A percentile compares a stretch with the other conserved stretches of the same genome.
phyloP scores from a whole-genome alignment of 2,113 vertebrate genomes.

The Seriola dumerili region DNA sequence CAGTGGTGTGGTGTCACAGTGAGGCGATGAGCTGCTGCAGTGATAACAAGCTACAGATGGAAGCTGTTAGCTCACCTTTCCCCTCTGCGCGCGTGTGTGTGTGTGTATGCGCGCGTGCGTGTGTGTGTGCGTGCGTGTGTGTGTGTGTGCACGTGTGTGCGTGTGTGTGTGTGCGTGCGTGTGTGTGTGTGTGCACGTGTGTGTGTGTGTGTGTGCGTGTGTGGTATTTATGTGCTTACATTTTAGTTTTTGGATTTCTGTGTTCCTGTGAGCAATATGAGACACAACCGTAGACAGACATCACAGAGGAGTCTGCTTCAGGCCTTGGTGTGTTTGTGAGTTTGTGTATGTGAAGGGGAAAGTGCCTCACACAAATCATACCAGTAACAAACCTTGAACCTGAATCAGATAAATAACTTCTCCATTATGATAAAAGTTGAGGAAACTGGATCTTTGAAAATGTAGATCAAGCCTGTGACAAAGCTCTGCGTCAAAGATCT shows the following conservation, averaged over 20 bases:
- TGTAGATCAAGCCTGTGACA: neutral
- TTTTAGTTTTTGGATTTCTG: slow-evolving; percentile 45
- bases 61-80: slow-evolving; percentile 64
- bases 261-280: slow-evolving; percentile 34
- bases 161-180: no score
- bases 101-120: slow-evolving; percentile 9
- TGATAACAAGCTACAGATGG: slow-evolving; percentile 76
- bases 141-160: no score
- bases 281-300: slow-evolving; percentile 2
- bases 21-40: slow-evolving; percentile 58
- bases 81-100: slow-evolving; percentile 11
- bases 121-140: neutral
- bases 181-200: no score
- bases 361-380: neutral
- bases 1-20: slow-evolving; percentile 50
- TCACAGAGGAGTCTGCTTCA: slow-evolving; percentile 32
- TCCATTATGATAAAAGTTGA: slow-evolving; percentile 4
- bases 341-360: neutral
- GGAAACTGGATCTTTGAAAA: slow-evolving; percentile 3
- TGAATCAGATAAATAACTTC: neutral
- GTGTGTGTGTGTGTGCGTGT: no score
- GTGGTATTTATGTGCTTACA: slow-evolving; percentile 17
- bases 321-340: neutral
- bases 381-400: neutral
- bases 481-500: neutral